Evolutionary conservation across 1,140 invertebrate species (phyloP).

Genomic region (Pseudachorutes palmiensis): DNA sequence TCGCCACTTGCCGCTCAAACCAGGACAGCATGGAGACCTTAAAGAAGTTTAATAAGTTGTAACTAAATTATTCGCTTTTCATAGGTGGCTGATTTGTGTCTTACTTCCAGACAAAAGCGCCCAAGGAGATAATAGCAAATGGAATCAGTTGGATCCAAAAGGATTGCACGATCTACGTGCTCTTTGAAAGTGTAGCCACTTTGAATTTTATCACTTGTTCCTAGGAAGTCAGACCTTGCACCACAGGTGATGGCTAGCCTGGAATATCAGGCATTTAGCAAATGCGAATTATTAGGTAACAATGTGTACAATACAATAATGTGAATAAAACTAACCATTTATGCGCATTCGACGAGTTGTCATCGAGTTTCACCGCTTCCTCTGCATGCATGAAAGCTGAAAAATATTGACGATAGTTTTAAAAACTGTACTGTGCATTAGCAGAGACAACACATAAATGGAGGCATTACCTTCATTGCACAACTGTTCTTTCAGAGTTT

Average conservation of each 20-base stretch:
- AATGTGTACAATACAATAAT: too few relatives aligned
- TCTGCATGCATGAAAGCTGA: slow-evolving; percentile 54
- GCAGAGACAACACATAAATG: too few relatives aligned
- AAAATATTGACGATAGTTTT: slow-evolving; percentile 11
- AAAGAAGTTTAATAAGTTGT: slow-evolving; percentile 22
- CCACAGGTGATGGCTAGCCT: slow-evolving; percentile 61
- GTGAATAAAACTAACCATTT: slow-evolving; percentile 54
- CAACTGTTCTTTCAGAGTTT: slow-evolving; percentile 48
- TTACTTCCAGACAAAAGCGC: slow-evolving; percentile 59
- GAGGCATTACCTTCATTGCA: slow-evolving; percentile 52
- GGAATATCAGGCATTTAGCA: too few relatives aligned
- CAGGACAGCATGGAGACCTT: slow-evolving; percentile 56
- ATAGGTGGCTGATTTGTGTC: slow-evolving; percentile 3
- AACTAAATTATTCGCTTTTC: background rate
- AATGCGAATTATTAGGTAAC: too few relatives aligned
- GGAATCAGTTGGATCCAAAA: slow-evolving; percentile 56
- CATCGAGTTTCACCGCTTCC: slow-evolving; percentile 50
- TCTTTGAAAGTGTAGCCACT: slow-evolving; percentile 60
- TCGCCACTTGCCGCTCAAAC: slow-evolving; percentile 63
- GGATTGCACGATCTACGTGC: slow-evolving; percentile 61
- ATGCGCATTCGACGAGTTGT: slow-evolving; percentile 54
- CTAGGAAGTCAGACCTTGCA: slow-evolving; percentile 51
- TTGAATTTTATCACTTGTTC: slow-evolving; percentile 59
- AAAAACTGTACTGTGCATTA: too few relatives aligned
- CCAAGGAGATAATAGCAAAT: slow-evolving; percentile 62